Base-by-base conservation (phyloP, 1,140 invertebrate species). In the Trissolcus basalis region DNA sequence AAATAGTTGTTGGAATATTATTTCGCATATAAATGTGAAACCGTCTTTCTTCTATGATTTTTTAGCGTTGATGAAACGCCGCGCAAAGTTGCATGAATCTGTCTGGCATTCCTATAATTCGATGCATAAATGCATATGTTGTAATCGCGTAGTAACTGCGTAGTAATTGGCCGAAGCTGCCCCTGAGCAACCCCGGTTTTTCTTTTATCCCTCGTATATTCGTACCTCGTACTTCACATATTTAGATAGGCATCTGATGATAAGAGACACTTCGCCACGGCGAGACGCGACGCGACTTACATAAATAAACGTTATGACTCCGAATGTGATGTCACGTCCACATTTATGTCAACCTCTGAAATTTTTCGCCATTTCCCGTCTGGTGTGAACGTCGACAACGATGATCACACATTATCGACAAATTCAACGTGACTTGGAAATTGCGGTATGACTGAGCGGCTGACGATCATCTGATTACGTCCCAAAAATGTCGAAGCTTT, bases 71-170 rank as follows among this genome's bases (percentile, higher is more conserved):
- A 49, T 50, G 56, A 47, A 69, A 39, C 12, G 15, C 9, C 27
- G 41, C 44, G n/a, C 33, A 50, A 54, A 48, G 39, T 35, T 48
- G 60, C 59, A 56, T 56, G 60, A 65, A 64, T 75, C 59, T 60
- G 60, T 53, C 47, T 65, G 61, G 50, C 58, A 76, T 72, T 74
- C 48, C 75, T 73, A 83, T 85, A 85, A 85, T 84, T 75, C 77
- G 81, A 85, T 84, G 83, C 84, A 84, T 86, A 84, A 85, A 86
- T 85, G 79, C 82, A 85, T 83, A 75, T 78, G 61, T 53, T 71
- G 63, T 60, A 60, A 77, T 79, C 59, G 60, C 61, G 63, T 60
- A 58, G 65, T 70, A 53, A 49, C 54, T 68, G 73, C 76, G 67
- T 78, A 77, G 67, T 70, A 70, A 70, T 70, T 61, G 67, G 49